These are phyloP conservation scores for Protomyctophum bolini DNA, from an alignment of 2,113 vertebrate genomes.

Conservation along the genomic window DNA sequence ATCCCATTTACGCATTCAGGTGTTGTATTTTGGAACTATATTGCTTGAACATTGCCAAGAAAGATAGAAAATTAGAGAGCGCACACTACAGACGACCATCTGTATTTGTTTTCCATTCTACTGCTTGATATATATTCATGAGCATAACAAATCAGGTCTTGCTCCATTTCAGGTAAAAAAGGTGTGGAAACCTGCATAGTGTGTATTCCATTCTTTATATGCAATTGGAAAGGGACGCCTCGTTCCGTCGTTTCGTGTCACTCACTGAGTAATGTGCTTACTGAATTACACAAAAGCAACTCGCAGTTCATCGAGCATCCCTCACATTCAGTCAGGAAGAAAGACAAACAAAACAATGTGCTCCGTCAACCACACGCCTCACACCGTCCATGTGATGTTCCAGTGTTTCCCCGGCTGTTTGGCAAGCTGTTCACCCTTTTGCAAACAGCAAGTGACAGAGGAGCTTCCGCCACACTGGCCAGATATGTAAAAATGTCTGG, in stretches of 20 bases:
- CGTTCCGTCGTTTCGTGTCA: constrained; percentile 17
- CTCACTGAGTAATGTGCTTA: constrained; percentile 46
- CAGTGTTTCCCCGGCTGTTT: constrained; percentile 42
- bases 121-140: constrained; percentile 45
- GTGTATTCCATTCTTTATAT: constrained; percentile 26
- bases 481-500: constrained; percentile 53
- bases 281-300: constrained; percentile 51
- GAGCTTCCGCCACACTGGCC: constrained; percentile 60
- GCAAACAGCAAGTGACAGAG: constrained; percentile 62
- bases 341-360: constrained; percentile 11
- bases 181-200: constrained; percentile 18
- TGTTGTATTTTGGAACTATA: constrained; percentile 42
- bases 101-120: constrained; percentile 47
- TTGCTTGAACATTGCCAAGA: constrained; percentile 24
- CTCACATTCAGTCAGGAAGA: constrained; percentile 25
- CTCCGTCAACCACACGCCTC: constrained; percentile 41
- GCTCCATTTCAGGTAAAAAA: constrained; percentile 2
- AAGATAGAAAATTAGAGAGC: constrained; percentile 54
- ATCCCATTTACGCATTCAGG: constrained; percentile 50
- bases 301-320: constrained; percentile 42
- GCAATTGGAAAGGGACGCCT: constrained; percentile 9
- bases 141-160: constrained; percentile 13
- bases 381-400: constrained; percentile 34
- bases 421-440: constrained; percentile 52
- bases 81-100: constrained; percentile 17